Percentiles rank a stretch among this genome's conserved stretches.
Conservation (phyloP, 2,797 vertebrate genomes). For the Bradypodion pumilum region DNA sequence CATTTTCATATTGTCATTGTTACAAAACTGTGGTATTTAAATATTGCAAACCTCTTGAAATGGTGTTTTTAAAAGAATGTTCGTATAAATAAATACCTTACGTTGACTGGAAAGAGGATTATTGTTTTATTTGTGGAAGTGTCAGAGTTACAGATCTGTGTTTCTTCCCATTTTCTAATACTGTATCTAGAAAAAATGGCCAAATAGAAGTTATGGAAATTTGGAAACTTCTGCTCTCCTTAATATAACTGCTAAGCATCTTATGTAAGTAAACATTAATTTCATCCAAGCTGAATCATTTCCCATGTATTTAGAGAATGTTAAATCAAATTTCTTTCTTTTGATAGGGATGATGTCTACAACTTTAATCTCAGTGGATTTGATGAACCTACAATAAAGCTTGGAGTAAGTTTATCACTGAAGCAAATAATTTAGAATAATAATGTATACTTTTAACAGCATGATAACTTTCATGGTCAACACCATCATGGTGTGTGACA, state of each 20-base stretch:
- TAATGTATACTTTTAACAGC: not conserved
- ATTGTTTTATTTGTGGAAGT: not conserved
- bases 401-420: slow-evolving; percentile 76
- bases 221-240: slow-evolving; percentile 61
- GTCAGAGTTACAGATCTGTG: not conserved
- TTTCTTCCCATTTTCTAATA: slow-evolving; percentile 50
- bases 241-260: slow-evolving; percentile 55
- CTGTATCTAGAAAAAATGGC: slow-evolving; percentile 66
- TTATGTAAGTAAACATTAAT: slow-evolving; percentile 68
- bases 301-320: not conserved
- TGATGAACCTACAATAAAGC: slow-evolving; percentile 76
- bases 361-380: slow-evolving; percentile 77
- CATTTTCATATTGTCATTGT: not conserved
- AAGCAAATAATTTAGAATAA: slow-evolving; percentile 2
- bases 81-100: not conserved
- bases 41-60: not conserved
- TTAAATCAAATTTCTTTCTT: slow-evolving; percentile 33
- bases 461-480: not conserved
- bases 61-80: not conserved
- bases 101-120: not conserved
- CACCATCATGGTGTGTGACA: not conserved
- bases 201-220: slow-evolving; percentile 61
- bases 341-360: slow-evolving; percentile 85
- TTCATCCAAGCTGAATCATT: slow-evolving; percentile 26
- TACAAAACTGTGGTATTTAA: not conserved